Conservation (phyloP, 1,140 invertebrate genomes). For the Diuraphis noxia region DNA sequence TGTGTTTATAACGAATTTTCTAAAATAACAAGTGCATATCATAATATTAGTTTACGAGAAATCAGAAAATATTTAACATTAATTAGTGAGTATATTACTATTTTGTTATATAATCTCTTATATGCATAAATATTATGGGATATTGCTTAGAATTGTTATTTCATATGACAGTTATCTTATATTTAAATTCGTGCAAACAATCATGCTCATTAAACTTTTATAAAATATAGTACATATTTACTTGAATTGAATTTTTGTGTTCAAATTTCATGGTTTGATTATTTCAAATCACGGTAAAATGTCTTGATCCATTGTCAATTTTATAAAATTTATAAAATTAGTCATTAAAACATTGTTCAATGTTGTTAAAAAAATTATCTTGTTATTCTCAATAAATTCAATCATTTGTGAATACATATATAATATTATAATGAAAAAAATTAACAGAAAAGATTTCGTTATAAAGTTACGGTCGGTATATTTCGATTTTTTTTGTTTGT, state of each 20-base stretch:
- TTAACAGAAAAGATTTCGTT: background rate
- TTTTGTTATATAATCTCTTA: too few relatives aligned
- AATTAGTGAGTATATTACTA: background rate
- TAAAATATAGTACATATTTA: too few relatives aligned
- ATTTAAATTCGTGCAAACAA: too few relatives aligned
- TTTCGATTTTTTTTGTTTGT: background rate
- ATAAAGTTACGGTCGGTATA: background rate
- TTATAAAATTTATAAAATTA: background rate
- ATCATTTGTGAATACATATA: too few relatives aligned
- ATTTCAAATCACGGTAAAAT: background rate
- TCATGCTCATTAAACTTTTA: too few relatives aligned
- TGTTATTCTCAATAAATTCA: background rate
- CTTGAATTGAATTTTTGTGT: too few relatives aligned
- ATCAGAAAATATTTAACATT: background rate
- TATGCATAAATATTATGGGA: too few relatives aligned
- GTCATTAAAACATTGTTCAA: background rate
- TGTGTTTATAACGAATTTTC: background rate
- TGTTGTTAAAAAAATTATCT: background rate
- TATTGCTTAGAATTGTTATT: too few relatives aligned
- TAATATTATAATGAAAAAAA: background rate
- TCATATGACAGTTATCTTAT: too few relatives aligned
- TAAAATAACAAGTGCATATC: background rate
- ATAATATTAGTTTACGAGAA: background rate
- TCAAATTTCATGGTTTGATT: background rate
- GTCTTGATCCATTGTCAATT: background rate